Percentiles rank a stretch among this genome's conserved stretches.
Conservation (phyloP, 2,797 vertebrate genomes). For the Syncerus caffer region DNA sequence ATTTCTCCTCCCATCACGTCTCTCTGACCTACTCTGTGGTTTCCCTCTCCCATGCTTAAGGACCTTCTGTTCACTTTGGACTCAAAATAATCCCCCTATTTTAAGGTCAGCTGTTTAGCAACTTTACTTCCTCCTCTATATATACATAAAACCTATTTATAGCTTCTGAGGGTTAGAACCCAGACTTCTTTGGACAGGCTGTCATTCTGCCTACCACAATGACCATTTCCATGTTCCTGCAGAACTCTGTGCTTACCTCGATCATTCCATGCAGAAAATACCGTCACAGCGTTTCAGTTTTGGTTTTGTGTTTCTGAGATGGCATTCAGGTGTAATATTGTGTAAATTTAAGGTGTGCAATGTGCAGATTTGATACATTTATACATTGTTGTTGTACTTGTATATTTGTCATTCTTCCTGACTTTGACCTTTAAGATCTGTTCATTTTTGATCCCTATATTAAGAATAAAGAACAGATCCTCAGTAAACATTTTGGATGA, state of each 20-base stretch:
- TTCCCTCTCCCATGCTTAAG: not conserved
- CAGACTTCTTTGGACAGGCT: not conserved
- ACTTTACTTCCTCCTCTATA: not conserved
- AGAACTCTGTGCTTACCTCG: not conserved
- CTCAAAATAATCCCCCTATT: not conserved
- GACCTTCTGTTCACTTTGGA: not conserved
- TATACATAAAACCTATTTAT: not conserved
- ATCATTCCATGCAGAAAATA: not conserved
- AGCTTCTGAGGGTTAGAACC: not conserved
- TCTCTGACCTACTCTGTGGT: not conserved
- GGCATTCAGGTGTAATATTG: not conserved
- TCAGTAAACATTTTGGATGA: not conserved
- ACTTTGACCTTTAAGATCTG: not conserved
- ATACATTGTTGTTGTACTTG: not conserved
- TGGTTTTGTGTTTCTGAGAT: not conserved
- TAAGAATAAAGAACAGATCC: not conserved
- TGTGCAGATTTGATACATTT: not conserved
- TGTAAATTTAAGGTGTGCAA: not conserved
- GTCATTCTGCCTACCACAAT: not conserved
- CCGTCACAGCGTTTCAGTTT: not conserved
- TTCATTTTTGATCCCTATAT: not conserved
- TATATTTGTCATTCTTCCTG: not conserved
- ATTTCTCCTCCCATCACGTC: not conserved
- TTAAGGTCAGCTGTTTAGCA: not conserved
- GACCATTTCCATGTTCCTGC: not conserved